Evolutionary conservation across 2,888 invertebrate genomes (phyloP).

Genomic region (Platypus cylindrus): DNA sequence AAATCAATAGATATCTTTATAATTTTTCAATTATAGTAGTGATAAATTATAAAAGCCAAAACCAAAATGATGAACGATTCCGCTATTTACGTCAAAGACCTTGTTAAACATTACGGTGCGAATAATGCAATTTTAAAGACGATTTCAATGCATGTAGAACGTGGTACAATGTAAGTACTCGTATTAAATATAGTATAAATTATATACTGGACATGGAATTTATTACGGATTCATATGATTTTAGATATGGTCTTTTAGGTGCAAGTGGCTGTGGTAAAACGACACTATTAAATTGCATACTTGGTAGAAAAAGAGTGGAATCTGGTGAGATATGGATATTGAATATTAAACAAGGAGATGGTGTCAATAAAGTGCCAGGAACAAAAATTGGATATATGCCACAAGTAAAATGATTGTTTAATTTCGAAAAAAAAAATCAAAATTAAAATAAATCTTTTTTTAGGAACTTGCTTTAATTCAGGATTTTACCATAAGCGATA

Average conservation of each 20-base stretch:
- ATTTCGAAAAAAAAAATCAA: not conserved
- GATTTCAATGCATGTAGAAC: conserved; percentile 60
- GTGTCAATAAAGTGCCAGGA: conserved; percentile 75
- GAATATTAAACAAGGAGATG: conserved; percentile 68
- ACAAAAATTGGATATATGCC: conserved; percentile 60
- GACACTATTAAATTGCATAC: conserved; percentile 72
- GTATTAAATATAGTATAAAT: not conserved
- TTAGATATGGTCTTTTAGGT: conserved; percentile 75
- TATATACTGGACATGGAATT: not conserved
- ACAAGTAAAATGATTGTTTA: conserved; percentile 17
- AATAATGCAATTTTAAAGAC: conserved; percentile 48
- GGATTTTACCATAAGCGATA: conserved; percentile 72
- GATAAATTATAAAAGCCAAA: no score
- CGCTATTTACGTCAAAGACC: conserved; percentile 56
- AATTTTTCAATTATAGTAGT: no score
- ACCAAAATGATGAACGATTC: conserved; percentile 19
- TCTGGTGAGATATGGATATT: conserved; percentile 75
- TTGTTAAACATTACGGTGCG: conserved; percentile 53
- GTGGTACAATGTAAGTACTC: conserved; percentile 61
- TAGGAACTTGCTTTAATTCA: conserved; percentile 68
- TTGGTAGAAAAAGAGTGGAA: conserved; percentile 66
- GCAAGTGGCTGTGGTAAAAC: conserved; percentile 89
- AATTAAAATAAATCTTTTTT: conserved; percentile 12
- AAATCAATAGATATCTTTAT: no score
- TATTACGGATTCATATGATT: not conserved